Evolutionary conservation across 2,888 invertebrate species (phyloP).

Genomic region (Ichneumoninae sp.): DNA sequence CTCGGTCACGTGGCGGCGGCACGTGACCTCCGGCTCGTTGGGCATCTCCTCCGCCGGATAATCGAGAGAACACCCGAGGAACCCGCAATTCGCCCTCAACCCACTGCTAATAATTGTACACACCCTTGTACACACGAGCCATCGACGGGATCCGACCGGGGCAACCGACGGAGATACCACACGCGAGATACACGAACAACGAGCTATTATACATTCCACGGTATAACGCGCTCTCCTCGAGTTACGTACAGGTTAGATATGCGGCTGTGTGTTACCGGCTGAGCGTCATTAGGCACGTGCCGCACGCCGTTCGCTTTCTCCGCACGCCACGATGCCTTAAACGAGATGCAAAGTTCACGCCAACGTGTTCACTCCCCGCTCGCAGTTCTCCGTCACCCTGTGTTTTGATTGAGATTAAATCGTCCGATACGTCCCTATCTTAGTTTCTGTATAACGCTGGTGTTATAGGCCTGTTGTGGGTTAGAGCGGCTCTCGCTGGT

Average conservation of each 20-base stretch:
- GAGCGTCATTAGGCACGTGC: constrained; percentile 50
- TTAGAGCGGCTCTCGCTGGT: not conserved
- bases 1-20: constrained; percentile 61
- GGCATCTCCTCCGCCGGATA: constrained; percentile 8
- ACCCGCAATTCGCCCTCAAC: constrained; percentile 63
- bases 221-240: not conserved
- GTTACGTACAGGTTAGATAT: not conserved
- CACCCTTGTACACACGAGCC: constrained; percentile 52
- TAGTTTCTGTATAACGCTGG: not conserved
- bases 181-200: constrained; percentile 10
- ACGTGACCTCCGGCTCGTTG: constrained; percentile 53
- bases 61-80: constrained; percentile 42
- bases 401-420: constrained; percentile 62
- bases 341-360: constrained; percentile 37
- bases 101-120: constrained; percentile 70
- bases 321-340: constrained; percentile 16
- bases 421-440: constrained; percentile 47
- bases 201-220: constrained; percentile 20
- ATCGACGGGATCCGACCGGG: constrained; percentile 33
- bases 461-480: not conserved
- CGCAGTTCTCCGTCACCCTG: constrained; percentile 46
- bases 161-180: constrained; percentile 13
- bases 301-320: constrained; percentile 40
- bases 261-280: constrained; percentile 5
- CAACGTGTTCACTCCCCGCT: not conserved